These are phyloP conservation scores for Ochotona curzoniae DNA, from an alignment of 2,113 vertebrate species.

Conservation along the genomic window DNA sequence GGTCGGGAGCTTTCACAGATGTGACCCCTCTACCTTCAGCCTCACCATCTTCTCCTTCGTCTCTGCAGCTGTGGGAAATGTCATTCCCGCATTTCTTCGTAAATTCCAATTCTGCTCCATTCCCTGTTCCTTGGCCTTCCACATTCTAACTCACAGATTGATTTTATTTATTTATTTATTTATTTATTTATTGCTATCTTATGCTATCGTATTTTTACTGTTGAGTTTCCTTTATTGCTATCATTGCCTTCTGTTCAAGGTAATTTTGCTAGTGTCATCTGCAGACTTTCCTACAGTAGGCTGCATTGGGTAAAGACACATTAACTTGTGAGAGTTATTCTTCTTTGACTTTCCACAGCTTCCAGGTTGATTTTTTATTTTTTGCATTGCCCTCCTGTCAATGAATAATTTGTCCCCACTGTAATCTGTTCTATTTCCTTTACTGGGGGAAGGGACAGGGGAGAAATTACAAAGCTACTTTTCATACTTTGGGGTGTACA, in stretches of 20 bases:
- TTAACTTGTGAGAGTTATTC: not conserved
- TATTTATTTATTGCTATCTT: no score
- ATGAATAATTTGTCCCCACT: not conserved
- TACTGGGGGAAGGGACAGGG: no score
- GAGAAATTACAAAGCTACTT: no score
- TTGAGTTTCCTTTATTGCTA: not conserved
- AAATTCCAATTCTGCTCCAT: conserved; percentile 3
- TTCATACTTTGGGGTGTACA: no score
- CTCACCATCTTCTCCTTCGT: not conserved
- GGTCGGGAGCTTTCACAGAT: not conserved
- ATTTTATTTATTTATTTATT: no score
- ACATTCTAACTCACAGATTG: not conserved
- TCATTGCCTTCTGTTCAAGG: not conserved
- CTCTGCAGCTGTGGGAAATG: conserved; percentile 1
- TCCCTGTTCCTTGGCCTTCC: not conserved
- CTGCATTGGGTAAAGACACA: not conserved
- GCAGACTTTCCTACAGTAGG: not conserved
- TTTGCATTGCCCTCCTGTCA: not conserved
- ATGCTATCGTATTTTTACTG: not conserved
- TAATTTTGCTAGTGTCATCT: not conserved
- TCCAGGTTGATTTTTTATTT: not conserved
- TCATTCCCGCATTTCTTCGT: not conserved
- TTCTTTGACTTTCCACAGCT: not conserved
- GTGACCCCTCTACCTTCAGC: not conserved
- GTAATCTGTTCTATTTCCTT: not conserved